Conservation (phyloP, 2,888 invertebrate genomes). For the Trilocha varians region DNA sequence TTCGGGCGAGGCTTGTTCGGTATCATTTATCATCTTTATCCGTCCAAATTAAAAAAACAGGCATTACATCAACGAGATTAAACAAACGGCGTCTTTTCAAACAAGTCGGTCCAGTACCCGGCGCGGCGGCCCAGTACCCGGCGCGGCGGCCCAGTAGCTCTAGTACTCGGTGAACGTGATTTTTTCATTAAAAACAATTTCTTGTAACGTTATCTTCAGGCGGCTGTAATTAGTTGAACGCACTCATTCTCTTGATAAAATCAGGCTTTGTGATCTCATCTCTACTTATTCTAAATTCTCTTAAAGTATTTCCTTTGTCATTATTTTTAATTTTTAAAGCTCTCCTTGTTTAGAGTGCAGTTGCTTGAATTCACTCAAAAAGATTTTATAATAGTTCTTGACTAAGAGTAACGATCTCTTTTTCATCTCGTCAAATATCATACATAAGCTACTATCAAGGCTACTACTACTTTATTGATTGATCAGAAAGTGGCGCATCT, state of each 20-base stretch:
- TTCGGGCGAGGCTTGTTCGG: background rate
- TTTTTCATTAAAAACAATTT: constrained; percentile 55
- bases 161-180: constrained; percentile 20
- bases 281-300: background rate
- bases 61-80: constrained; percentile 5
- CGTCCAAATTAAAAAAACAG: constrained; percentile 5
- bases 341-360: constrained; percentile 24
- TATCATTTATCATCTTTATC: background rate
- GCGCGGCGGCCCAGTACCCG: too few relatives aligned
- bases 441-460: too few relatives aligned
- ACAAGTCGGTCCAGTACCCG: too few relatives aligned
- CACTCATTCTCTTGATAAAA: constrained; percentile 43
- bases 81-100: constrained; percentile 4
- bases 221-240: constrained; percentile 40
- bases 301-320: constrained; percentile 23
- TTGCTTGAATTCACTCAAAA: constrained; percentile 3
- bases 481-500: too few relatives aligned
- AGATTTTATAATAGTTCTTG: background rate
- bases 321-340: too few relatives aligned
- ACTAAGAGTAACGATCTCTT: too few relatives aligned
- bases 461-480: too few relatives aligned
- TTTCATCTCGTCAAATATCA: too few relatives aligned
- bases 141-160: too few relatives aligned
- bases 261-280: constrained; percentile 15
- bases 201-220: constrained; percentile 36